Evolutionary conservation across 2,113 vertebrate genomes (phyloP), one percentile per base, ranked within the genome.

Genomic region (Triplophysa siluroides): DNA sequence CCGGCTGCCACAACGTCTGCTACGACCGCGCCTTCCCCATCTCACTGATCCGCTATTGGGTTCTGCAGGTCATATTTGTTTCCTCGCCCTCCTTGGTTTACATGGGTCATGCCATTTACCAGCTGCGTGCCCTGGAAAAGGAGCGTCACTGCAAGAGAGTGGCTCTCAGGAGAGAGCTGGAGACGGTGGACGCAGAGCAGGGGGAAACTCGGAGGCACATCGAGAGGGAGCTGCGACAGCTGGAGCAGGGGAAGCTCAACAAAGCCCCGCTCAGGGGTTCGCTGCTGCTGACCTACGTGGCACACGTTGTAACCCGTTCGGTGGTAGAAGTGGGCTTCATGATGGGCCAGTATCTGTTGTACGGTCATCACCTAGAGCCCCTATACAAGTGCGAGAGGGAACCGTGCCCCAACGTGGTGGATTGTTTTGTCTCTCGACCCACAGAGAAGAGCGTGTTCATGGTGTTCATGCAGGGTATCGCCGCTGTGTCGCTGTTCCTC

Each of bases 41-140:
- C 85, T 98, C 95, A 45, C 94, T 98, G 81, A 95, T 96, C 86
- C 94, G 95, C 77, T 96, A 95, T 85, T 97, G 96, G 95, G 95
- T 96, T 65, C 90, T 96, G 54, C 95, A 97, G 88, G 95, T 96
- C 47, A 93, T 96, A 72, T 96, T 96, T 74, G 95, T 97, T 43
- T 97, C 95, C 72, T 96, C 95, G 0, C 95, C 95, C 33, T 97
- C 96, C 0, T 87, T 97, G 83, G 93, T 95, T 9, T 96, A 97
- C 83, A 95, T 96, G 95, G 95, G 95, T 4, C 96, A 98, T 38
- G 94, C 95, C 74, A 93, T 96, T 70, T 96, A 96, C 87, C 88
- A 90, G 81, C 90, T 96, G 47, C 91, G 94, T 0, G 92, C 92
- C 12, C 91, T 96, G 86, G 95, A 96, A 88, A 96, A 96, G 89